phyloP scores from a whole-genome alignment of 2,113 vertebrate species.

The Syrrhaptes paradoxus region DNA sequence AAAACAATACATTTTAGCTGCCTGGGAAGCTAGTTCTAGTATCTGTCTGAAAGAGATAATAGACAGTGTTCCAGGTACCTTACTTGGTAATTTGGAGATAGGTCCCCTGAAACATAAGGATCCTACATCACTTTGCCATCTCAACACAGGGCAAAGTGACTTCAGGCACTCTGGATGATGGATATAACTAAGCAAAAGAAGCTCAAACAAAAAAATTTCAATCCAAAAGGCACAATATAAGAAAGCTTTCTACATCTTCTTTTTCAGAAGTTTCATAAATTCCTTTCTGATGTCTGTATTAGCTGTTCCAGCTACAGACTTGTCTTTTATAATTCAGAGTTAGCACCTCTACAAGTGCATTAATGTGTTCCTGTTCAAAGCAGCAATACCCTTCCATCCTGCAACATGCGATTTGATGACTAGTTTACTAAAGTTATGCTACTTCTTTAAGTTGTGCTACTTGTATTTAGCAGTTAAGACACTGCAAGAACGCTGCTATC shows the following conservation, averaged over 20 bases:
- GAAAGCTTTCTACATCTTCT: background rate
- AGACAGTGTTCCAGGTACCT: background rate
- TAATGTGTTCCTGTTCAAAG: background rate
- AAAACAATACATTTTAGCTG: background rate
- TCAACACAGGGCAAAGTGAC: background rate
- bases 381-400: background rate
- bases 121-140: background rate
- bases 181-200: background rate
- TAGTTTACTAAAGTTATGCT: background rate
- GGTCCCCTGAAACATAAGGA: background rate
- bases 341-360: background rate
- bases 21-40: background rate
- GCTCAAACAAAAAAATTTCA: background rate
- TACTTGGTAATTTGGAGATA: background rate
- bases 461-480: slow-evolving; percentile 14
- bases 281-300: background rate
- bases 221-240: background rate
- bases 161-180: background rate
- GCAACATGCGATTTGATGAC: background rate
- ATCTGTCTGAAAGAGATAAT: background rate
- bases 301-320: background rate
- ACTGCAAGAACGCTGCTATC: background rate
- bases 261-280: background rate
- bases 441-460: background rate
- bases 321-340: background rate